Conservation (phyloP, 2,113 vertebrate species). For the Amphiprion percula region DNA sequence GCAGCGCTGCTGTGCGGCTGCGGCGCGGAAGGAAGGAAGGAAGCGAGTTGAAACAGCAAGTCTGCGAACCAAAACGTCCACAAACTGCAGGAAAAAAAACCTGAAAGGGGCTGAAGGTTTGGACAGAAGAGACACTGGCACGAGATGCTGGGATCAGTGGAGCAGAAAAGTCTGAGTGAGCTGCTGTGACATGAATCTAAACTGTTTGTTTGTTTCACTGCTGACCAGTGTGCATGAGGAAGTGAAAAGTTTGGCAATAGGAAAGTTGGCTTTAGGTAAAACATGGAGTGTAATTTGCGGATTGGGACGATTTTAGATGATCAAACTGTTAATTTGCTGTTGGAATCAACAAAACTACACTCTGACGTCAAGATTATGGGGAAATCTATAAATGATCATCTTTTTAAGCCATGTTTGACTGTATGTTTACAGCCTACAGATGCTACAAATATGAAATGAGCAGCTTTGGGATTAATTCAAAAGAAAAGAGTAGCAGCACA, state of each 20-base stretch:
- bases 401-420: no score
- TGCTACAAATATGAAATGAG: no score
- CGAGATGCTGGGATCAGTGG: neutral
- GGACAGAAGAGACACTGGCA: neutral
- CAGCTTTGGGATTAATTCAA: no score
- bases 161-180: conserved; percentile 42
- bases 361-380: no score
- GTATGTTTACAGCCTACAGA: no score
- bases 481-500: no score
- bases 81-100: neutral
- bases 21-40: conserved; percentile 34
- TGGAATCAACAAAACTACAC: no score
- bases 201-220: neutral
- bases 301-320: conserved; percentile 2
- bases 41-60: neutral
- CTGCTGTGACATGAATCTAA: neutral
- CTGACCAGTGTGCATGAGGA: conserved; percentile 8
- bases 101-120: neutral
- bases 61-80: neutral
- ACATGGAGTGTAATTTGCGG: conserved; percentile 8
- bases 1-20: neutral
- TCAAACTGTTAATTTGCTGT: neutral
- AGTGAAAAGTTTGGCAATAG: conserved; percentile 22
- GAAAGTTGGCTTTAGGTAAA: conserved; percentile 29
- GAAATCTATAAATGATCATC: no score